Conservation (phyloP, 2,888 invertebrate genomes). For the Marronus borbonicus region DNA sequence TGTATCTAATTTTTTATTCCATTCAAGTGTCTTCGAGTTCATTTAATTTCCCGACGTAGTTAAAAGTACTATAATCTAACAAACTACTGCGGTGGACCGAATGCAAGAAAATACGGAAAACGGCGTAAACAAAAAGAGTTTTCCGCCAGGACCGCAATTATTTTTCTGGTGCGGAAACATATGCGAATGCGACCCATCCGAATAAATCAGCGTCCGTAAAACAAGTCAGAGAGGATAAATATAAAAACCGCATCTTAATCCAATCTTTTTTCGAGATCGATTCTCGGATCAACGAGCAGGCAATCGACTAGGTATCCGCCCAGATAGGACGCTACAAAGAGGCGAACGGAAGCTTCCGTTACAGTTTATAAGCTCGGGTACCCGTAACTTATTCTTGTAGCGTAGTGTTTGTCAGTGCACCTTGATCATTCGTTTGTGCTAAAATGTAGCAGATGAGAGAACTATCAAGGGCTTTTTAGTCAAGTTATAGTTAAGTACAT, state of each 20-base stretch:
- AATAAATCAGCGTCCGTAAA: slow-evolving; percentile 52
- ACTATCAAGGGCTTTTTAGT: no score
- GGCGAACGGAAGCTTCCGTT: slow-evolving; percentile 52
- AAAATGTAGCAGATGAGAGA: no score
- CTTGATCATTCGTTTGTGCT: no score
- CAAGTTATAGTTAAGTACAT: no score
- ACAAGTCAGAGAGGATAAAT: slow-evolving; percentile 50
- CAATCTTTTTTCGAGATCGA: slow-evolving; percentile 58
- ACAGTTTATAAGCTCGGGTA: slow-evolving; percentile 59
- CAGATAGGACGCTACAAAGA: background rate
- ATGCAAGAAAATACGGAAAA: slow-evolving; percentile 17
- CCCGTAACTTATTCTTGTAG: slow-evolving; percentile 58
- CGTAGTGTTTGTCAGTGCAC: no score
- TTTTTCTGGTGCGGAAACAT: slow-evolving; percentile 40
- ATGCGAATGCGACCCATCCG: slow-evolving; percentile 37
- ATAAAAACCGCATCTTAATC: slow-evolving; percentile 60
- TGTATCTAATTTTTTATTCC: no score
- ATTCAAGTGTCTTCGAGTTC: no score
- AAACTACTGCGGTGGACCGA: slow-evolving; percentile 13
- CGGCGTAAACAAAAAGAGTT: slow-evolving; percentile 33
- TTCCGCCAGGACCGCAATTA: slow-evolving; percentile 34
- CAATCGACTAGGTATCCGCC: slow-evolving; percentile 53
- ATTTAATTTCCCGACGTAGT: background rate
- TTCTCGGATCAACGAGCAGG: slow-evolving; percentile 57
- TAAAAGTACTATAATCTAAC: slow-evolving; percentile 1